Percentiles rank a stretch among this genome's conserved stretches.
phyloP scores from a whole-genome alignment of 64 coral and sea anemone species.

The Stichodactyla mertensii region DNA sequence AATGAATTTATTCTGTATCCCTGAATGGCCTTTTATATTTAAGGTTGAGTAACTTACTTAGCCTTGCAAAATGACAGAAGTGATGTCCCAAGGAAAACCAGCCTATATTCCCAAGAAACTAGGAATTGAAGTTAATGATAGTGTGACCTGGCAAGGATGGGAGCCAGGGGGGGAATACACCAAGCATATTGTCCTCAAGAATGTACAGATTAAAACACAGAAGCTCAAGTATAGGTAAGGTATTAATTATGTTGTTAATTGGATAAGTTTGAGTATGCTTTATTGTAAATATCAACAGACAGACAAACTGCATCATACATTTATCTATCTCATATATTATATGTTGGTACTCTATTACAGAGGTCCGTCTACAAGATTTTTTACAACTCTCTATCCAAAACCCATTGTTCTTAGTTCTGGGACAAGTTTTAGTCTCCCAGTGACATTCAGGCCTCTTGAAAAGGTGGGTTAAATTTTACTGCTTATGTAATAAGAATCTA shows the following conservation, averaged over 20 bases:
- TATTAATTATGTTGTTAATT: background rate
- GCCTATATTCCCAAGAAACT: constrained; percentile 22
- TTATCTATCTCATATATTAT: background rate
- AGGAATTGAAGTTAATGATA: constrained; percentile 91
- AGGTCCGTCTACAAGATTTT: constrained; percentile 92
- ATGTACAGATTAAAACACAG: constrained; percentile 98
- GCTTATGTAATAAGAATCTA: too few species aligned
- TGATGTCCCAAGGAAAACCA: background rate
- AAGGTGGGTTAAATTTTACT: constrained; percentile 50
- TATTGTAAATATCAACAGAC: too few species aligned
- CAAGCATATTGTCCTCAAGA: constrained; percentile 91
- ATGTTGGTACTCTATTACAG: constrained; percentile 31
- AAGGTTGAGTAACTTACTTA: background rate
- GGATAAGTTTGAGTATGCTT: too few species aligned
- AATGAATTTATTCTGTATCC: background rate
- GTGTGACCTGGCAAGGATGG: constrained; percentile 95
- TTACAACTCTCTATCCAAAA: constrained; percentile 95
- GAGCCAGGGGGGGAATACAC: constrained; percentile 99
- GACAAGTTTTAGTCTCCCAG: constrained; percentile 90
- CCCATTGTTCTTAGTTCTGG: constrained; percentile 95
- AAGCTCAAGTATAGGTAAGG: constrained; percentile 93
- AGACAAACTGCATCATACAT: too few species aligned
- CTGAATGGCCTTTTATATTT: background rate
- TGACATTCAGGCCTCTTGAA: constrained; percentile 97
- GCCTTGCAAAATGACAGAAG: background rate